These are phyloP conservation scores for Diloba caeruleocephala DNA, from an alignment of 2,888 invertebrate species.

Conservation along the genomic window DNA sequence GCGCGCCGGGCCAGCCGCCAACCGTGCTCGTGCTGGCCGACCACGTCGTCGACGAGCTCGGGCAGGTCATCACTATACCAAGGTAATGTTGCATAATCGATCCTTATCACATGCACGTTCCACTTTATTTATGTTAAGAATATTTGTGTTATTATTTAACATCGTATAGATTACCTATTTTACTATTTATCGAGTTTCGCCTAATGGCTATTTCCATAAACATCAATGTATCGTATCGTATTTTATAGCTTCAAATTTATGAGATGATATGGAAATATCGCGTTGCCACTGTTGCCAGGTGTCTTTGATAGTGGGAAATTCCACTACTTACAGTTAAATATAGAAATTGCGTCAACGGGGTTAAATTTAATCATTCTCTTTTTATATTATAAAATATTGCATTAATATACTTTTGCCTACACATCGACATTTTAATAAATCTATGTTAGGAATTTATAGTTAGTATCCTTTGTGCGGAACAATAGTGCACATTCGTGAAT, in stretches of 20 bases:
- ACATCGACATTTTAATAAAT: conserved; percentile 2
- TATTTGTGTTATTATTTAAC: conserved; percentile 14
- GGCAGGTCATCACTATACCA: conserved; percentile 91
- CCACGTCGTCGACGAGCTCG: conserved; percentile 92
- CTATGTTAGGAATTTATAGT: conserved; percentile 21
- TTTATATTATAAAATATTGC: conserved; percentile 30
- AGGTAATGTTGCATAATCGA: conserved; percentile 80
- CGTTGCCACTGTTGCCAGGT: conserved; percentile 68
- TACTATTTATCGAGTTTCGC: conserved; percentile 50
- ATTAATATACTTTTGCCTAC: conserved; percentile 6
- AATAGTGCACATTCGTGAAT: conserved; percentile 8
- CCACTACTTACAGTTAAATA: conserved; percentile 58
- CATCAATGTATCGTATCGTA: conserved; percentile 55
- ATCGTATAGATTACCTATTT: conserved; percentile 14
- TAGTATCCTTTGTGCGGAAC: conserved; percentile 15
- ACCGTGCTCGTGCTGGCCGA: conserved; percentile 93
- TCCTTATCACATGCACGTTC: not conserved
- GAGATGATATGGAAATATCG: conserved; percentile 67
- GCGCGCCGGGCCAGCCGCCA: conserved; percentile 78
- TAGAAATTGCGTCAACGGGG: conserved; percentile 47
- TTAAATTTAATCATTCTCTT: conserved; percentile 39
- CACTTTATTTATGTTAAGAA: conserved; percentile 6
- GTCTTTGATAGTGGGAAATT: conserved; percentile 72
- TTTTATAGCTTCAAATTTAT: conserved; percentile 70
- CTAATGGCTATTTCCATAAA: conserved; percentile 55